Percentiles rank a stretch among this genome's conserved stretches.
phyloP scores from a whole-genome alignment of 1,140 invertebrate species.

The Neotoxoptera formosana region DNA sequence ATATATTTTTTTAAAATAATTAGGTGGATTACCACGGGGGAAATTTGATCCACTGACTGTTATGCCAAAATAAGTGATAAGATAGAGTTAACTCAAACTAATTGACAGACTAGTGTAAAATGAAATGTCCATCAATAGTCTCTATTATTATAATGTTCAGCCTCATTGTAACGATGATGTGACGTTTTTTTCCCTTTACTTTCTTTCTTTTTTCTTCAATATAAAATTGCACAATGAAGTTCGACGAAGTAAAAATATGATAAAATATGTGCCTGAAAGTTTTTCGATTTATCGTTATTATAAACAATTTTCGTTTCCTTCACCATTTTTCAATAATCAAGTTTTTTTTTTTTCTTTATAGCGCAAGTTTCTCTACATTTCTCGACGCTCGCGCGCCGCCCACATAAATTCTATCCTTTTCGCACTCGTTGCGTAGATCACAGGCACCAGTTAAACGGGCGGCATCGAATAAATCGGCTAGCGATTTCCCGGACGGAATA shows the following conservation, averaged over 20 bases:
- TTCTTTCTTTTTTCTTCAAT: not conserved
- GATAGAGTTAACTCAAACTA: not conserved
- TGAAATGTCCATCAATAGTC: not conserved
- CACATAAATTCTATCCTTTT: not conserved
- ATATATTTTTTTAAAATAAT: not conserved
- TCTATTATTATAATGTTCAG: not conserved
- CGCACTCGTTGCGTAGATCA: not conserved
- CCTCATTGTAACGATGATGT: not conserved
- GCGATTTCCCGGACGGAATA: not conserved
- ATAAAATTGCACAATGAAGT: not conserved
- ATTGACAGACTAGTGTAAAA: not conserved
- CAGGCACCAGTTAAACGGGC: not conserved
- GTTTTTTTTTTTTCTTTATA: not conserved
- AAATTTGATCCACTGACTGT: not conserved
- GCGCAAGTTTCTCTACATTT: not conserved
- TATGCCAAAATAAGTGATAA: not conserved
- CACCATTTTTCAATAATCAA: not conserved
- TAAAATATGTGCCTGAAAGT: slow-evolving; percentile 1
- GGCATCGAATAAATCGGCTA: slow-evolving; percentile 17
- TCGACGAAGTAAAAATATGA: slow-evolving; percentile 22
- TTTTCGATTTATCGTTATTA: slow-evolving; percentile 43
- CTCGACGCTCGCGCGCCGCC: not conserved
- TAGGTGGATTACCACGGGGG: not conserved
- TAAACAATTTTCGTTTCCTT: slow-evolving; percentile 13
- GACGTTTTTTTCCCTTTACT: not conserved